Conservation (phyloP, 2,113 vertebrate genomes). For the Paramormyrops kingsleyae region DNA sequence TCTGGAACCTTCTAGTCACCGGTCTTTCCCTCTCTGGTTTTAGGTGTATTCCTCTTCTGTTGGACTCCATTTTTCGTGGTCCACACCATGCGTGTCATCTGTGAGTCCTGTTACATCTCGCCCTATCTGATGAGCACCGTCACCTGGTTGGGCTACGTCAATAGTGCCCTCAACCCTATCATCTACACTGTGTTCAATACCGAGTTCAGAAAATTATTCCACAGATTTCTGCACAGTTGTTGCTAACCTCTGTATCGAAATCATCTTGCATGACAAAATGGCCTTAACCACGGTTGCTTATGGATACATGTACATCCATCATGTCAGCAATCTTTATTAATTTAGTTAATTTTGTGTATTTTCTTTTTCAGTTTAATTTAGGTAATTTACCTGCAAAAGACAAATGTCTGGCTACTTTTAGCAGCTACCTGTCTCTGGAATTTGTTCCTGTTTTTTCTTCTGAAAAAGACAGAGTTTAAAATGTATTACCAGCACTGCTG, state of each 20-base stretch:
- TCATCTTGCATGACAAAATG: not conserved
- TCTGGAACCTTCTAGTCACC: not conserved
- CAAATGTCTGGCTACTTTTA: not conserved
- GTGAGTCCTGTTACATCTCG: conserved; percentile 68
- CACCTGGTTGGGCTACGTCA: conserved; percentile 93
- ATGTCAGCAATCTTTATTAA: conserved; percentile 2
- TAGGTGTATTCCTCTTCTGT: conserved; percentile 89
- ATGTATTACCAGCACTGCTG: not conserved
- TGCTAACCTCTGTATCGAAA: conserved; percentile 28
- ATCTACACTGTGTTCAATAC: conserved; percentile 90
- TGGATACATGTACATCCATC: not conserved
- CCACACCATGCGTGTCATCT: conserved; percentile 76
- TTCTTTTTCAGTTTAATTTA: conserved; percentile 15
- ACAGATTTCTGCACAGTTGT: conserved; percentile 66
- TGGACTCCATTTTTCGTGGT: conserved; percentile 96
- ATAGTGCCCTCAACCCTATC: conserved; percentile 89
- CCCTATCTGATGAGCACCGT: conserved; percentile 77
- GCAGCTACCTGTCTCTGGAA: not conserved
- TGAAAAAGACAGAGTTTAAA: not conserved
- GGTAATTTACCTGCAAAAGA: not conserved
- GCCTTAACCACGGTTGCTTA: not conserved
- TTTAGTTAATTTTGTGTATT: conserved; percentile 11
- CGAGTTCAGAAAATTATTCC: conserved; percentile 84
- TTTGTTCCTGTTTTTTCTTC: not conserved
- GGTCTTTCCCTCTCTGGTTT: not conserved